Base-by-base conservation (phyloP, 1,140 invertebrate genomes). In the Calycopis cecrops region DNA sequence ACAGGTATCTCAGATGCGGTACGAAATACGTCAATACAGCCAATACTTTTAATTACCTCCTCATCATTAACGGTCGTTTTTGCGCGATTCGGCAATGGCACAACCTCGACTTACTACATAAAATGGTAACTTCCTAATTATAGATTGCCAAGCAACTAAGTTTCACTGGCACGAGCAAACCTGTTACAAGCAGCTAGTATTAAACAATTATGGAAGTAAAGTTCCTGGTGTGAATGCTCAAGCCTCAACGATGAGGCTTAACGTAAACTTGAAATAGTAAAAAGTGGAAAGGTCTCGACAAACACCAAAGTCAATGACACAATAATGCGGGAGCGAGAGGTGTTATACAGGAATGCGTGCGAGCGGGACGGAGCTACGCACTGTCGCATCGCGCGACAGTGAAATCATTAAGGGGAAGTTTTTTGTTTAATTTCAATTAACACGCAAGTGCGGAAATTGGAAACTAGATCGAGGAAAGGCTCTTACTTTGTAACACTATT, bases 311-410 rank as follows among this genome's bases (percentile, higher is more conserved):
- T 50, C 48, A 59, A 59, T 59, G 50, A 51, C 50, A 44, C 18
- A 35, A 18, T 49, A 37, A 37, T 48, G 55, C 11, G 17, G 17
- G 54, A 51, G 44, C 14, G 42, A 50, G 37, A 59, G 10, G n/a
- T 42, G 35, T 17, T 33, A 54, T 44, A 50, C 17, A 61, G 51
- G 28, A 42, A 37, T 42, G 49, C 50, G 42, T 58, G 40, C 34
- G 57, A 58, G 50, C 48, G 52, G 49, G 52, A 52, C 48, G 21
- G 21, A 16, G 18, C 35, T 38, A 52, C 21, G 52, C 21, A 28
- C 21, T 52, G 51, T 52, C 51, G 40, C 51, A 52, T 52, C 51
- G 35, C 18, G 18, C 38, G 51, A 52, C 51, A 52, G 51, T 52
- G 51, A 52, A 52, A 52, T 52, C 51, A 38, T 52, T 42, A 52